Base-by-base conservation (phyloP, 2,113 vertebrate species). In the Aplodontia rufa region DNA sequence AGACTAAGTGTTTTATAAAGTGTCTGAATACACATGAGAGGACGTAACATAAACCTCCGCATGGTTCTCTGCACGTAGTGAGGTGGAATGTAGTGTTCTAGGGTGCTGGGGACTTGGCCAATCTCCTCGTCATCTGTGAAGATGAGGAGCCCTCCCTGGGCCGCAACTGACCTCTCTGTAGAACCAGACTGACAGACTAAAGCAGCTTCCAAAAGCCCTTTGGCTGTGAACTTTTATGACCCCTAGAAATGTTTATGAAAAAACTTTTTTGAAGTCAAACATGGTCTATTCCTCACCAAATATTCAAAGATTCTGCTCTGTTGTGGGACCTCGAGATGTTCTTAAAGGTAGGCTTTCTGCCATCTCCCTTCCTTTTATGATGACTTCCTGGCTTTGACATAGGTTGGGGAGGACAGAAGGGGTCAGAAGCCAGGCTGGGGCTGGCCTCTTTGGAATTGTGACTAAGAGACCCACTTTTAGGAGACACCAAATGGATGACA, bases 261-360 rank as follows among this genome's bases (percentile, higher is more conserved):
- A 64, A 93, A 66, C 3, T 53, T 68, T 14, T 58, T 7, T 55
- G 37, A 75, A 35, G 20, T 47, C 51, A 84, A 92, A 42, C 26
- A 88, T 32, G 47, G 51, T 13, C 42, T 94, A 28, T 81, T 45
- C 28, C 19, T 87, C n/a, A 85, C 42, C 78, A 91, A 76, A 71
- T 66, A 95, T 26, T 82, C 69, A 94, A 84, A 82, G 71, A 69
- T 20, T 22, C 20, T 71, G 75, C 30, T 80, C 76, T 69, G 28
- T 69, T 53, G 35, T 7, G 11, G 69, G 72, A 53, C 35, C 5
- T 75, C 51, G 32, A 60, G 47, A 28, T 60, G 35, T 47, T 32
- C 84, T 87, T 45, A 60, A 47, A 84, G 49, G 60, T 51, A 78
- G 60, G n/a, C 45, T 75, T 64, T 17, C 9, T 35, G 35, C 32